phyloP scores from a whole-genome alignment of 2,888 invertebrate species.

The Drosophila atripex region DNA sequence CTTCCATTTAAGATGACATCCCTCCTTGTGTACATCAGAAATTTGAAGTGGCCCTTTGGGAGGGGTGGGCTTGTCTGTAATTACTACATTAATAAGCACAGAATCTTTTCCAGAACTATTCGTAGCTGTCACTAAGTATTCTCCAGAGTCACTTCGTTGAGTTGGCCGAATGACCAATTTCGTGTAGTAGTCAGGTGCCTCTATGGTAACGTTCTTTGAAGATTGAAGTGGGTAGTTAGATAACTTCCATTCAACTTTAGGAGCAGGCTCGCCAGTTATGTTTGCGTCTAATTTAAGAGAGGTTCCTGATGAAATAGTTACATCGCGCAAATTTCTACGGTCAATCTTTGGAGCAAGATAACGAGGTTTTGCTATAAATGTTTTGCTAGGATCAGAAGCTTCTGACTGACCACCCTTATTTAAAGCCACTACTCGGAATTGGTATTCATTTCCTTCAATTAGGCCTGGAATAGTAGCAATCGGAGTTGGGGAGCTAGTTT shows the following conservation, averaged over 20 bases:
- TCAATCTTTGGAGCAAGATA: constrained; percentile 98
- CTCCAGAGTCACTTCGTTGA: constrained; percentile 92
- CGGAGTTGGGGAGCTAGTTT: constrained; percentile 90
- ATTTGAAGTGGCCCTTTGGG: constrained; percentile 96
- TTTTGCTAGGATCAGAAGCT: constrained; percentile 94
- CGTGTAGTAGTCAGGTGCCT: constrained; percentile 94
- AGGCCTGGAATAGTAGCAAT: constrained; percentile 94
- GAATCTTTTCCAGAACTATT: constrained; percentile 95
- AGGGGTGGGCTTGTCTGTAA: constrained; percentile 93
- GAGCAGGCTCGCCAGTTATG: constrained; percentile 97
- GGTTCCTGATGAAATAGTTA: constrained; percentile 95
- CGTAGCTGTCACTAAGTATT: constrained; percentile 93
- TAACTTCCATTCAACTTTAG: constrained; percentile 96
- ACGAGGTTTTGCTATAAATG: constrained; percentile 93
- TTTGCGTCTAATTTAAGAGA: constrained; percentile 96
- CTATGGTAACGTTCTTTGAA: constrained; percentile 90
- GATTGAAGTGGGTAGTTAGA: constrained; percentile 90
- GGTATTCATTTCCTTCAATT: constrained; percentile 97
- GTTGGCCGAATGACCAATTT: constrained; percentile 93
- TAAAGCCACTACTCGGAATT: constrained; percentile 97
- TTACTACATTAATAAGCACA: constrained; percentile 91
- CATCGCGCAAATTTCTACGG: constrained; percentile 94
- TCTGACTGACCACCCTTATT: constrained; percentile 98
- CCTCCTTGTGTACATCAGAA: constrained; percentile 95
- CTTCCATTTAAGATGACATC: constrained; percentile 97